Evolutionary conservation across 92 coral and sea anemone species (phyloP), one percentile per base, ranked within the genome.

Genomic region (Phenganax marumi): DNA sequence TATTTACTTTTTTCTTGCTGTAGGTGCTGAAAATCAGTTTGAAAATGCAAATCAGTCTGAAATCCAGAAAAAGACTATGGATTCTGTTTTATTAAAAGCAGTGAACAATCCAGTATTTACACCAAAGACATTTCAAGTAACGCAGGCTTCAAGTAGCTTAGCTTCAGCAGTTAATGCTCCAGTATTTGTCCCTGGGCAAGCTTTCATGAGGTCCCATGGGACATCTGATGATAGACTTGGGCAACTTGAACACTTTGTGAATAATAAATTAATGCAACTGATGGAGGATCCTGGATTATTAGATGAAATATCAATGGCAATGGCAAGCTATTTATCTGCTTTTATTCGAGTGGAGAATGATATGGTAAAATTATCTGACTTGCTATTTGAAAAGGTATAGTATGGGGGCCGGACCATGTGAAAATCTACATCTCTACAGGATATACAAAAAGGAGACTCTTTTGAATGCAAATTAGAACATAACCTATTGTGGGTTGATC

Each of bases 161-260:
- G 73, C 83, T 8, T 78, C 83, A 43, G 83, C 83, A 58, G 73
- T 62, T 7, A n/a, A 61, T 78, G 83, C 83, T 63, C 83, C 83
- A 25, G 83, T 60, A 48, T 78, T 78, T 49, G 73, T 78, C 1
- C 83, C 83, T 17, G 83, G 83, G 19, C 61, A 63, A 78, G 43
- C 55, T 61, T 78, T 78, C 48, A 0, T 7, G 6, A 63, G 19
- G 21, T 18, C 10, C 63, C 49, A 78, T 48, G 72, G 46, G 49
- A 61, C 73, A 78, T 39, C 72, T 7, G 47, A 8, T 0, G 73
- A 78, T 61, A 61, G 73, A 23, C 55, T 48, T 22, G 10, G 48
- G 51, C 9, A 56, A 47, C 43, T 78, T 14, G 52, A 50, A 78
- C 6, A 18, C 16, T 78, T 78, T 78, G 83, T 78, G 53, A 43